Evolutionary conservation across 1,140 invertebrate species (phyloP), one percentile per base, ranked within the genome.

Genomic region (Drosophila tristis): DNA sequence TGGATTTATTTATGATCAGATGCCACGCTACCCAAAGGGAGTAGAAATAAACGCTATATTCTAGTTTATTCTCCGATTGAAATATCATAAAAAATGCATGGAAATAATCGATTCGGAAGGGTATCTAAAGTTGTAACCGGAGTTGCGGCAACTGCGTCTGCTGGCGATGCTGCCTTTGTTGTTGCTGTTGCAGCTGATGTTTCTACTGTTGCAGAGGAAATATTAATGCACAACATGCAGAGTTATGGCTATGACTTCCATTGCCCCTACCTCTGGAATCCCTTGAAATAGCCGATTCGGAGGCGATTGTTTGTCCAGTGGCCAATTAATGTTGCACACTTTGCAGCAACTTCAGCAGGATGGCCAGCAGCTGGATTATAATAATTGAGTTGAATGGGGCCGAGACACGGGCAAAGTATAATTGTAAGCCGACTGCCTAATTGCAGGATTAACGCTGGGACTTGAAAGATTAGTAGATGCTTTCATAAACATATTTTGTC

Each of bases 141-240:
- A 64, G 56, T 68, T 62, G 62, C 55, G 51, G 31, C 9, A 4
- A 9, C 31, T 35, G 31, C 35, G 3, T 9, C 31, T 35, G 29
- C 29, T 8, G 23, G 23, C 23, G 2, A 8, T 31, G 31, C 8
- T 3, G 60, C 39, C 16, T 48, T 11, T 60, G 44, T 43, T 50
- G 48, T 26, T 51, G 49, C 3, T 68, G 66, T 39, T 44, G 44
- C 16, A 45, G 54, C n/a, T 70, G 60, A 20, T 53, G 60, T 26
- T 45, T 45, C 8, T 42, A 26, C 29, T 71, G 53, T 43, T 76
- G 50, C 20, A 68, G 53, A 68, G 64, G 74, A 68, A 76, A 76
- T 76, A 68, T 59, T 47, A 64, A 62, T 76, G 55, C 48, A 55
- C 50, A 76, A 61, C 61, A 75, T 75, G 55, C 43, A 23, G 29